phyloP scores from a whole-genome alignment of 1,140 invertebrate genomes.

The Penaeus japonicus region DNA sequence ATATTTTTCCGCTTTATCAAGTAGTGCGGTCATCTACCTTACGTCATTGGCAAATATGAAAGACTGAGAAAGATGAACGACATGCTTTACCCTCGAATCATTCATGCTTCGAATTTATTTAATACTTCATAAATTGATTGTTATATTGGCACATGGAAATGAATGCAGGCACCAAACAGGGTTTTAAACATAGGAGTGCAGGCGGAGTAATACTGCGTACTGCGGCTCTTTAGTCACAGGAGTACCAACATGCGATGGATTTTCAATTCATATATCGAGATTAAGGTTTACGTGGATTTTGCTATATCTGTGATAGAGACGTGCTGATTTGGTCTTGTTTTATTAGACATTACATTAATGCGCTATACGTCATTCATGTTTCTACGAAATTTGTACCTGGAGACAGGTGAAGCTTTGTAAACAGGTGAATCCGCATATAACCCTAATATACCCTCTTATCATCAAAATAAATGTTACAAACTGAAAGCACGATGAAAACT shows the following conservation, averaged over 20 bases:
- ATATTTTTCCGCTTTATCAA: constrained; percentile 39
- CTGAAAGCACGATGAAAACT: not conserved
- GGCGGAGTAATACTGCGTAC: constrained; percentile 37
- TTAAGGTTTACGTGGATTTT: not conserved
- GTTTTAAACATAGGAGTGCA: constrained; percentile 35
- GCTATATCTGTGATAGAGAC: not conserved
- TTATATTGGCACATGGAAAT: not conserved
- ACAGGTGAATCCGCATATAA: constrained; percentile 28
- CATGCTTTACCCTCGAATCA: not conserved
- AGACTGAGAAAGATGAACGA: not conserved
- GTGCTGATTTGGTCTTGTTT: not conserved
- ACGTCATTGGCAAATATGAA: not conserved
- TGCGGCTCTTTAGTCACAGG: constrained; percentile 27
- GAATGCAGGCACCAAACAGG: constrained; percentile 16
- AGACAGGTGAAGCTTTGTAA: constrained; percentile 31
- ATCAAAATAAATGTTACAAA: not conserved
- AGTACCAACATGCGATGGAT: not conserved
- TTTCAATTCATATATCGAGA: constrained; percentile 1
- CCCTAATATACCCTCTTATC: not conserved
- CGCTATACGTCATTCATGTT: not conserved
- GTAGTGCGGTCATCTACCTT: constrained; percentile 55
- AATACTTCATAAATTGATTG: no score
- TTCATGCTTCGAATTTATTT: not conserved
- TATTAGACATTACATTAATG: not conserved
- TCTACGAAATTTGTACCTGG: constrained; percentile 23